Percentiles rank a stretch among this genome's conserved stretches.
These are phyloP conservation scores for Cosmorhoe ocellata DNA, from an alignment of 2,888 invertebrate genomes.

Conservation along the genomic window DNA sequence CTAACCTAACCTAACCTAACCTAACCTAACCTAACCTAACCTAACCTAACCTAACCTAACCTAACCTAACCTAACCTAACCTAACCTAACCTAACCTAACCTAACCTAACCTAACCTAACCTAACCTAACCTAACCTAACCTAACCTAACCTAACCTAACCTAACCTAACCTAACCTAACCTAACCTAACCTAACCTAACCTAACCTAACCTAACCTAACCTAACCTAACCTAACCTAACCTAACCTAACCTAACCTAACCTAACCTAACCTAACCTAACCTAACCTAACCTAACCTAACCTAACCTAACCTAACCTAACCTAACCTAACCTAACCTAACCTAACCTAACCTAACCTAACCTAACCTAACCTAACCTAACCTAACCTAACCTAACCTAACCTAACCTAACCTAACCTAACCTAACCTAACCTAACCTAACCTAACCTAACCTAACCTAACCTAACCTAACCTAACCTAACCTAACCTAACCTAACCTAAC, in stretches of 20 bases:
- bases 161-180: conserved; percentile 10
- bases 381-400: conserved; percentile 18
- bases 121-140: conserved; percentile 25
- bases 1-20: conserved; percentile 16
- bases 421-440: conserved; percentile 19
- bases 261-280: conserved; percentile 11
- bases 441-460: conserved; percentile 21
- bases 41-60: conserved; percentile 16
- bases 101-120: conserved; percentile 19
- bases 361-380: conserved; percentile 17
- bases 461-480: conserved; percentile 21
- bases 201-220: conserved; percentile 13
- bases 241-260: conserved; percentile 9
- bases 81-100: conserved; percentile 18
- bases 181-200: conserved; percentile 14
- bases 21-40: conserved; percentile 16
- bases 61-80: conserved; percentile 15
- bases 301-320: conserved; percentile 25
- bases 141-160: conserved; percentile 8
- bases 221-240: conserved; percentile 11
- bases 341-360: conserved; percentile 11
- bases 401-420: conserved; percentile 22
- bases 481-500: conserved; percentile 17
- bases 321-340: conserved; percentile 14
- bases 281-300: conserved; percentile 7